Evolutionary conservation across 2,888 invertebrate species (phyloP), one percentile per base, ranked within the genome.

Genomic region (Shargacucullia verbasci): DNA sequence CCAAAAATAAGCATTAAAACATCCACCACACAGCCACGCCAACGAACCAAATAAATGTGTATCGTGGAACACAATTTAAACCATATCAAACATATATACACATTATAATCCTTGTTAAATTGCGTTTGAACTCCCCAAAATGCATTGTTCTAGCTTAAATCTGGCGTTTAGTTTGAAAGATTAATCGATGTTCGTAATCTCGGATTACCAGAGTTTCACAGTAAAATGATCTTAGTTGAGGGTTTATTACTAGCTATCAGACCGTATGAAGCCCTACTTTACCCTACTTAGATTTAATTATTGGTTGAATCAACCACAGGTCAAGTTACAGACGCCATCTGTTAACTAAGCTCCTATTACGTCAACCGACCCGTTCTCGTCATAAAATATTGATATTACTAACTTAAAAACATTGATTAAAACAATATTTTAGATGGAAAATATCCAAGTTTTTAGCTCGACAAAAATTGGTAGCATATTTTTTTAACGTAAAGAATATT

Each of bases 171-270:
- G 45, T 59, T n/a, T 31, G 43, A 58, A 54, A 49, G 47, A 59
- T 67, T 50, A 59, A 67, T 70, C 49, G 59, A 50, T 59, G 34
- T 64, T 54, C 29, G 47, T 65, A 54, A 70, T 59, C 71, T 46
- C 13, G 46, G 49, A 70, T 70, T 50, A 64, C 37, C 7, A 15
- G 41, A 67, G 59, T 64, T 67, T 37, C 53, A 38, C 65, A 44
- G 49, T 70, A 50, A 70, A 67, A 67, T 67, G 65, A 70, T 67
- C 65, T 47, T 67, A 70, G 67, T 70, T 47, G 44, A 70, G 54
- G 67, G 71, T 70, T 67, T 70, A 67, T 69, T 58, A 64, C 70
- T 34, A 34, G 58, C 35, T 43, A 64, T 46, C 38, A 70, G 53
- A 59, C 59, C 50, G 54, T 15, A 29, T 9, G 47, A 40, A 54